Conservation (phyloP, 1,140 invertebrate species). For the Agrilus planipennis region DNA sequence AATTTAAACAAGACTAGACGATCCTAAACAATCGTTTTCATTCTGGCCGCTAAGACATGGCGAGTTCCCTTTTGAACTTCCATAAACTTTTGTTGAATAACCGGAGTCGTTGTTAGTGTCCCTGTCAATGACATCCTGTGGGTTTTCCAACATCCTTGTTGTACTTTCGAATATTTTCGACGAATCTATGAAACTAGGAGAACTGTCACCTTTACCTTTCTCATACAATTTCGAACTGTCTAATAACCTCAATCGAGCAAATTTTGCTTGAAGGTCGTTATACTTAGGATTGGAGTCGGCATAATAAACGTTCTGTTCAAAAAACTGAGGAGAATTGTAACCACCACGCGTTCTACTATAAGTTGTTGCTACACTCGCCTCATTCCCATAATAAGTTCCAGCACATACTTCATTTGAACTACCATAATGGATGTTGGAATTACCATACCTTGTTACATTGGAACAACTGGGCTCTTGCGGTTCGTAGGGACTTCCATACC, state of each 20-base stretch:
- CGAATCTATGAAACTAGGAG: constrained; percentile 20
- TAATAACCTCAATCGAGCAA: constrained; percentile 27
- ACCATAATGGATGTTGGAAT: too few relatives aligned
- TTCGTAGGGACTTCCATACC: neutral
- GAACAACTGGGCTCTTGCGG: too few relatives aligned
- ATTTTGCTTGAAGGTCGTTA: constrained; percentile 18
- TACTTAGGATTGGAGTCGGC: constrained; percentile 12
- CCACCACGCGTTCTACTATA: neutral
- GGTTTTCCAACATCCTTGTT: constrained; percentile 22
- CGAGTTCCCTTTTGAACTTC: constrained; percentile 63
- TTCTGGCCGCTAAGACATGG: constrained; percentile 56
- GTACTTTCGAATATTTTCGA: constrained; percentile 22
- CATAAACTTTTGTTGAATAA: constrained; percentile 64
- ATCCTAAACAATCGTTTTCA: constrained; percentile 28
- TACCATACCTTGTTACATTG: too few relatives aligned
- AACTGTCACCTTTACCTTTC: constrained; percentile 8
- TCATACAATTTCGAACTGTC: constrained; percentile 21
- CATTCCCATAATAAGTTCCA: neutral
- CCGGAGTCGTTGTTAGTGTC: constrained; percentile 67
- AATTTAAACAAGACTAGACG: constrained; percentile 31
- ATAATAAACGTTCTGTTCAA: constrained; percentile 10
- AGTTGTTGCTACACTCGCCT: neutral
- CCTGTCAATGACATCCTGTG: constrained; percentile 35
- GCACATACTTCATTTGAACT: too few relatives aligned
- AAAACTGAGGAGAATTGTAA: too few relatives aligned